Percentiles rank a stretch among this genome's conserved stretches.
Evolutionary conservation across 2,797 vertebrate genomes (phyloP).

Genomic region (Arrhamphus sclerolepis): DNA sequence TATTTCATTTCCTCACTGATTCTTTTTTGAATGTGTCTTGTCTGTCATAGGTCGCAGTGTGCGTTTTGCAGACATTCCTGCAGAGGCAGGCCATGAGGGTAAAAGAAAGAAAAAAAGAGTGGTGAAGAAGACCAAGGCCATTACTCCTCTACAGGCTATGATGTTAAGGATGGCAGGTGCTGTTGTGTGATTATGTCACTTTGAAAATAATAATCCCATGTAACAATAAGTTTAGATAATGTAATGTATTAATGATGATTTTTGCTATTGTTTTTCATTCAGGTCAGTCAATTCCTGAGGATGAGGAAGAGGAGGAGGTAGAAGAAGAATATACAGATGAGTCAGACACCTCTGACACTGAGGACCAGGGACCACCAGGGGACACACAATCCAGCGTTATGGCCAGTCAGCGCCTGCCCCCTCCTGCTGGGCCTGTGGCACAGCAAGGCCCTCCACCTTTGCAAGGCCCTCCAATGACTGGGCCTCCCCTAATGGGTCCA

Average conservation of each 20-base stretch:
- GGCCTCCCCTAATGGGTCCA: conserved; percentile 92
- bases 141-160: conserved; percentile 98
- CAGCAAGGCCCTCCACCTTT: conserved; percentile 86
- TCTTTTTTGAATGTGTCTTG: not conserved
- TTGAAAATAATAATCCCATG: too few relatives aligned
- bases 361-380: conserved; percentile 81
- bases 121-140: conserved; percentile 93
- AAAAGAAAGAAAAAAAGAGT: conserved; percentile 86
- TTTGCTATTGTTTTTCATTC: not conserved
- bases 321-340: conserved; percentile 91
- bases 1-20: not conserved
- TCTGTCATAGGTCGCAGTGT: conserved; percentile 87
- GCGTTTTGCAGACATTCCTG: conserved; percentile 91
- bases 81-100: conserved; percentile 75
- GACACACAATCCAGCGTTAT: conserved; percentile 70
- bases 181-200: not conserved
- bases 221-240: not conserved
- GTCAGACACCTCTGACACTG: conserved; percentile 81
- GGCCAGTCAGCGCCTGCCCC: conserved; percentile 65
- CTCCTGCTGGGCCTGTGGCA: conserved; percentile 66
- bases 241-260: not conserved
- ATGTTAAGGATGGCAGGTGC: conserved; percentile 99
- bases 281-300: conserved; percentile 96
- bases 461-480: conserved; percentile 91
- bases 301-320: conserved; percentile 91